Evolutionary conservation across 2,113 vertebrate genomes (phyloP).

Genomic region (Elaphurus davidianus): DNA sequence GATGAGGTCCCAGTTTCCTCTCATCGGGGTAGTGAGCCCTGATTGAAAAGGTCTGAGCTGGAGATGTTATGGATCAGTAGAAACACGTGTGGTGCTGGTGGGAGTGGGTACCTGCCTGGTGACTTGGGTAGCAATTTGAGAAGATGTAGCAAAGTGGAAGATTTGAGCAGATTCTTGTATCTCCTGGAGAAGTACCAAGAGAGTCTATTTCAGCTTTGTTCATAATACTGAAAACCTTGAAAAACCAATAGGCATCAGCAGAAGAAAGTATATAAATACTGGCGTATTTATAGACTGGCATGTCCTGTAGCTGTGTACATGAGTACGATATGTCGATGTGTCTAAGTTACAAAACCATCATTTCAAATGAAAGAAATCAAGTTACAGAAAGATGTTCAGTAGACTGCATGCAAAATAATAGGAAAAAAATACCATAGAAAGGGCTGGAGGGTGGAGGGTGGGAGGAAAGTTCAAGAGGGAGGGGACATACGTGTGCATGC

Average conservation of each 20-base stretch:
- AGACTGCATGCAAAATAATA: neutral
- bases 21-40: too few species aligned
- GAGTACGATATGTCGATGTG: accelerated
- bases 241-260: neutral
- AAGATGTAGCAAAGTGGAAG: accelerated
- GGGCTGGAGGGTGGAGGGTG: neutral
- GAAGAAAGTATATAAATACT: neutral
- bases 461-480: neutral
- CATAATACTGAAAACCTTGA: neutral
- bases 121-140: neutral
- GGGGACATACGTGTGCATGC: neutral
- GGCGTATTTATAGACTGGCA: neutral
- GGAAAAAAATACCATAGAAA: accelerated
- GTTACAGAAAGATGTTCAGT: neutral
- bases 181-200: neutral
- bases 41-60: too few species aligned
- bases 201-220: neutral
- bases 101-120: accelerated
- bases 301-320: accelerated
- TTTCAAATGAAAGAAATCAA: neutral
- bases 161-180: neutral
- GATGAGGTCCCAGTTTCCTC: accelerated
- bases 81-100: neutral
- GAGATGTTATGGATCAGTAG: accelerated
- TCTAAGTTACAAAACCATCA: neutral